Percentiles rank a stretch among this genome's conserved stretches.
Conservation (phyloP, 2,888 invertebrate species). For the Lasius fuliginosus region DNA sequence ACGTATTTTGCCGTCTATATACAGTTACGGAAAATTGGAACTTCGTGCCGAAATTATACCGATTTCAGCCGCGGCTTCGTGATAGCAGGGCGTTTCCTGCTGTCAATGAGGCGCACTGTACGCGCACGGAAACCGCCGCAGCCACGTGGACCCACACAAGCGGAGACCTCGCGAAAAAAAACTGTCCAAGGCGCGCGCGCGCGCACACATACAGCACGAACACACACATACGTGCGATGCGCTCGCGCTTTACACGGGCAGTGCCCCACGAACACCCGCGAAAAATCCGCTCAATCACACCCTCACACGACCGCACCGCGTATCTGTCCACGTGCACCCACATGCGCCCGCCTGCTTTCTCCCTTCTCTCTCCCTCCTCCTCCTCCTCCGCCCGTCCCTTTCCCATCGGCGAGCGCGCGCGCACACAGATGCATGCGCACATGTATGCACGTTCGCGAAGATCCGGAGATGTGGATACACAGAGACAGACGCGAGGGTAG, state of each 20-base stretch:
- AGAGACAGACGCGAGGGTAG: conserved; percentile 72
- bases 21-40: background rate
- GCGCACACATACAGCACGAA: background rate
- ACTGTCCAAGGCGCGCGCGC: conserved; percentile 68
- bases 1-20: background rate
- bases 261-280: conserved; percentile 67
- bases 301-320: conserved; percentile 47
- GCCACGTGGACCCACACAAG: conserved; percentile 69
- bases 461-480: conserved; percentile 76
- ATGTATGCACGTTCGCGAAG: conserved; percentile 62
- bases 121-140: conserved; percentile 53
- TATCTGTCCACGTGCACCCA: conserved; percentile 51
- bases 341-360: conserved; percentile 20
- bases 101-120: conserved; percentile 74
- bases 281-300: conserved; percentile 77
- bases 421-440: conserved; percentile 34
- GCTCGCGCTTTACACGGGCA: conserved; percentile 51
- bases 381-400: too few relatives aligned
- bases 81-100: conserved; percentile 72
- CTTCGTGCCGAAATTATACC: conserved; percentile 34
- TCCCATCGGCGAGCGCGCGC: background rate
- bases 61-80: conserved; percentile 4
- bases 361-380: background rate
- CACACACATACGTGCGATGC: conserved; percentile 20
- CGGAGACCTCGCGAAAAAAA: conserved; percentile 65